Evolutionary conservation across 1,140 invertebrate species (phyloP).

Genomic region (Drosophila leontia): DNA sequence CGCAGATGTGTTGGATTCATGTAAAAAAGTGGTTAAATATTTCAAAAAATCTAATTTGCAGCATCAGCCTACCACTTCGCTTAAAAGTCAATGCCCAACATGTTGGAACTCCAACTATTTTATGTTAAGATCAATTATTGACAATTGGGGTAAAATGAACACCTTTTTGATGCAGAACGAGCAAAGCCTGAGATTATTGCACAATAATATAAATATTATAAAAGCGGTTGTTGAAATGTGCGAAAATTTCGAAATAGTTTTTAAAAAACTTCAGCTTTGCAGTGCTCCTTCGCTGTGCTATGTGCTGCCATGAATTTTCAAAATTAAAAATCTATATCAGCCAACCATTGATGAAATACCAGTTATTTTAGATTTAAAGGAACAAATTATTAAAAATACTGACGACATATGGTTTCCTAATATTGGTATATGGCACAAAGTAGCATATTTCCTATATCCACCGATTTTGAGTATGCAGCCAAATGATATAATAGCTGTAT

Average conservation of each 20-base stretch:
- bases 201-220: not conserved
- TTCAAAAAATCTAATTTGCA: constrained; percentile 1
- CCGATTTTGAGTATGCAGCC: not conserved
- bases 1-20: no score
- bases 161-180: not conserved
- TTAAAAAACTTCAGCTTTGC: not conserved
- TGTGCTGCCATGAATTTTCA: not conserved
- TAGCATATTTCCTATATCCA: not conserved
- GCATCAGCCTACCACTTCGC: not conserved
- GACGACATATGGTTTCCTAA: not conserved
- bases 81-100: not conserved
- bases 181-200: not conserved
- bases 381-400: not conserved
- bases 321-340: not conserved
- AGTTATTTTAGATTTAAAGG: not conserved
- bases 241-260: not conserved
- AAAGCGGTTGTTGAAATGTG: not conserved
- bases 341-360: not conserved
- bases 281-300: not conserved
- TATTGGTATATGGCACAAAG: not conserved
- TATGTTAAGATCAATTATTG: not conserved
- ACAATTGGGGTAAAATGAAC: not conserved
- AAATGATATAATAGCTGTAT: no score
- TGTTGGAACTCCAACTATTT: not conserved
- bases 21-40: no score